Base-by-base conservation (phyloP, 2,888 invertebrate genomes). In the Brachylomia viminalis region DNA sequence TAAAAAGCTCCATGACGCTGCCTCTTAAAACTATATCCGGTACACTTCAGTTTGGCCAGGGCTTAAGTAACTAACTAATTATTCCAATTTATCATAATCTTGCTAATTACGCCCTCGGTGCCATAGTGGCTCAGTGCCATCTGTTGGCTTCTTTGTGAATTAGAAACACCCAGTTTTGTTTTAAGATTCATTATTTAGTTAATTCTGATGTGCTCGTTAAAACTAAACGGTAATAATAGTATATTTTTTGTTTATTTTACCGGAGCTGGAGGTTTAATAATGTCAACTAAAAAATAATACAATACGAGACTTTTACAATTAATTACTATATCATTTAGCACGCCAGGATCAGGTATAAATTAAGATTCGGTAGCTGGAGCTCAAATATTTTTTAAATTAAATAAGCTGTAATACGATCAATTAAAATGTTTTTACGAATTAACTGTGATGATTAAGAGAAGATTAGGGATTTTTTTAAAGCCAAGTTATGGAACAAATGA, bases 301-400 rank as follows among this genome's bases (percentile, higher is more conserved):
- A 20, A 13, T n/a, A 42, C 23, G 17, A 45, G n/a, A 54, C 2
- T 42, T 42, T 42, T 54, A 4, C 42, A 54, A 23, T 73, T 73
- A 47, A 56, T 56, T 38, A 17, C 17, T 58, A 2, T 58, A 2
- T 17, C 23, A 17, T 33, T 59, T 11, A 17, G 4, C 23, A 38
- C 27, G 23, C 17, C 23, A 27, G n/a, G 8, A 72, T 38, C 47
- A 58, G 56, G 47, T 56, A 71, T 27, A 59, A 30, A 72, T 73
- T 73, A 74, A 74, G 20, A 42, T 42, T 42, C 15, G 3, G 33
- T 17, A 72, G 4, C 30, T 33, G 13, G 20, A 33, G 23, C 11
- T 38, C 23, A 47, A 5, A 23, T 1, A 58, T 13, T 23, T 23
- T 23, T 56, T 23, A 15, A 17, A 42, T 56, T 7, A 73, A 49